These are phyloP conservation scores for Drosophila subsilvestris DNA, from an alignment of 2,888 invertebrate species.

Conservation along the genomic window DNA sequence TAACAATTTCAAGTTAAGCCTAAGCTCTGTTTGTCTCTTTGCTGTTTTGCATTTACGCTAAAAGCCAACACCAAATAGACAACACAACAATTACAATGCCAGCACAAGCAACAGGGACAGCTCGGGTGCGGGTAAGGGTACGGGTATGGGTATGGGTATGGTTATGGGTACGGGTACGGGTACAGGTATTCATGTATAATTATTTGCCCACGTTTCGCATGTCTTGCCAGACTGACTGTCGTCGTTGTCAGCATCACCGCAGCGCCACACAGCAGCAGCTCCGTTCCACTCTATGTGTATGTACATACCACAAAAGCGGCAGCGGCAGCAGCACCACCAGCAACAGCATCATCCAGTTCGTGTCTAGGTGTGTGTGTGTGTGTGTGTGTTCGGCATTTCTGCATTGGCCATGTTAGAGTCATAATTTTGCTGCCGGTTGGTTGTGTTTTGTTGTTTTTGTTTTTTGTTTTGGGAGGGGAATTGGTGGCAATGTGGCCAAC, in stretches of 20 bases:
- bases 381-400: constrained; percentile 41
- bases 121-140: constrained; percentile 49
- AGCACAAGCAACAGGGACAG: constrained; percentile 24
- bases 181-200: constrained; percentile 54
- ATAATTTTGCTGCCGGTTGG: constrained; percentile 41
- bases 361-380: constrained; percentile 29
- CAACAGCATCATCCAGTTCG: constrained; percentile 6
- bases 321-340: background rate
- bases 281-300: background rate
- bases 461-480: background rate
- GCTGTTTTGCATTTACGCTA: constrained; percentile 69
- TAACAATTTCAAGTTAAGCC: constrained; percentile 78
- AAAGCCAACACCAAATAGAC: constrained; percentile 77
- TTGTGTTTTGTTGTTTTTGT: constrained; percentile 5
- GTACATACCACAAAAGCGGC: background rate
- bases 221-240: constrained; percentile 76
- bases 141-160: constrained; percentile 8
- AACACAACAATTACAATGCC: constrained; percentile 75
- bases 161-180: constrained; percentile 25
- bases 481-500: constrained; percentile 60
- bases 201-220: constrained; percentile 78
- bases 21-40: constrained; percentile 39
- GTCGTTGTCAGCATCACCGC: constrained; percentile 50
- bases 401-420: constrained; percentile 40
- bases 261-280: background rate